Conservation (phyloP, 2,888 invertebrate species). For the Netelia melanura region DNA sequence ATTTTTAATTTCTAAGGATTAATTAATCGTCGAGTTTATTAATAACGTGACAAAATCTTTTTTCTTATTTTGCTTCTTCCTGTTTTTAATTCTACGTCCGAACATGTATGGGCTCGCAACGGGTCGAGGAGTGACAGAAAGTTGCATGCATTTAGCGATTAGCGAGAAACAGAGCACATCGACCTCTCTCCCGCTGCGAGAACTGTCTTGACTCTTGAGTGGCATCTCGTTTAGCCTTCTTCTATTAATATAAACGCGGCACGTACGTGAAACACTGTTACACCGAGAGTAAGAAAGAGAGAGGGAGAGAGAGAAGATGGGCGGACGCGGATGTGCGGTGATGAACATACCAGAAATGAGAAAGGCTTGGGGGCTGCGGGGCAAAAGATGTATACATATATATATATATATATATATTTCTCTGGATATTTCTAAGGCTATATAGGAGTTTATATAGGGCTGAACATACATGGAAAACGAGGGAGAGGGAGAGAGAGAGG, state of each 20-base stretch:
- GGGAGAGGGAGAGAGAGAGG: not conserved
- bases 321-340: constrained; percentile 49
- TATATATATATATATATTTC: too few relatives aligned
- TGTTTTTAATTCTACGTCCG: too few relatives aligned
- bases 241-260: constrained; percentile 66
- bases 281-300: not conserved
- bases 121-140: constrained; percentile 9
- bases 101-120: too few relatives aligned
- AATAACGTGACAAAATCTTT: too few relatives aligned
- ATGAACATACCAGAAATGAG: constrained; percentile 52
- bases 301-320: not conserved
- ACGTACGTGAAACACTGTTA: constrained; percentile 39
- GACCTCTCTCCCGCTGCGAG: constrained; percentile 48
- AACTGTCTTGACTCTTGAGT: constrained; percentile 48
- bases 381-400: not conserved
- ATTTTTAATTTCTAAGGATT: too few relatives aligned
- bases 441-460: too few relatives aligned
- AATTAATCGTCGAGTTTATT: too few relatives aligned
- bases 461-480: too few relatives aligned
- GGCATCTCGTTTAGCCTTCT: constrained; percentile 67
- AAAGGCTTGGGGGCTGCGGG: not conserved
- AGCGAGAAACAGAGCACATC: constrained; percentile 51
- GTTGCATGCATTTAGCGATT: constrained; percentile 42
- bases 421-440: too few relatives aligned
- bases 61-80: too few relatives aligned